Evolutionary conservation across 2,888 invertebrate genomes (phyloP).

Genomic region (Yponomeuta plumbellus): DNA sequence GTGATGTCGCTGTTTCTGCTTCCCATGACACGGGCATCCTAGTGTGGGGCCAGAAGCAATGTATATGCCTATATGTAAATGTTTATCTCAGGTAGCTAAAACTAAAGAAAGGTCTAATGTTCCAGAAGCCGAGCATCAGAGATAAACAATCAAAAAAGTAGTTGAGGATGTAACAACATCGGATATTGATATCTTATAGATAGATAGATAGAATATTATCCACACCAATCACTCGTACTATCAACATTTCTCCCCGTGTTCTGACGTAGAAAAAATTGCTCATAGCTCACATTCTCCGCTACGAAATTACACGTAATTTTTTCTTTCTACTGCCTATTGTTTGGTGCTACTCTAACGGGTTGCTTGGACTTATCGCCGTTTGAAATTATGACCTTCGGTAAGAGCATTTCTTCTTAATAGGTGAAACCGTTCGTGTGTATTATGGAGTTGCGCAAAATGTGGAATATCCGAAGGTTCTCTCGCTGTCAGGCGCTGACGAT

Average conservation of each 20-base stretch:
- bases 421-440: constrained; percentile 40
- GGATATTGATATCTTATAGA: too few species aligned
- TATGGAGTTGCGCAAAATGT: constrained; percentile 21
- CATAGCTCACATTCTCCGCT: constrained; percentile 19
- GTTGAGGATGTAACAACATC: too few species aligned
- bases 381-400: constrained; percentile 51
- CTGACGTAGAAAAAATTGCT: constrained; percentile 24
- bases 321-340: constrained; percentile 51
- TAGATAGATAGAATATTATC: too few species aligned
- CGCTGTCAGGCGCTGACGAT: background rate
- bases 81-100: too few species aligned
- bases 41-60: too few species aligned
- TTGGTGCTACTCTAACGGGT: constrained; percentile 36
- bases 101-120: too few species aligned
- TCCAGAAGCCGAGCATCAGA: too few species aligned
- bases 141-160: too few species aligned
- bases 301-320: constrained; percentile 50
- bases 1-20: too few species aligned
- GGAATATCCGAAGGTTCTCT: background rate
- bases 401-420: constrained; percentile 40
- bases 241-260: background rate
- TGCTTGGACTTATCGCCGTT: constrained; percentile 45
- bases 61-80: too few species aligned
- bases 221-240: background rate
- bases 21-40: too few species aligned